A percentile compares a stretch with the other conserved stretches of the same genome.
Conservation (phyloP, 2,113 vertebrate species). For the Ciconia stormi region DNA sequence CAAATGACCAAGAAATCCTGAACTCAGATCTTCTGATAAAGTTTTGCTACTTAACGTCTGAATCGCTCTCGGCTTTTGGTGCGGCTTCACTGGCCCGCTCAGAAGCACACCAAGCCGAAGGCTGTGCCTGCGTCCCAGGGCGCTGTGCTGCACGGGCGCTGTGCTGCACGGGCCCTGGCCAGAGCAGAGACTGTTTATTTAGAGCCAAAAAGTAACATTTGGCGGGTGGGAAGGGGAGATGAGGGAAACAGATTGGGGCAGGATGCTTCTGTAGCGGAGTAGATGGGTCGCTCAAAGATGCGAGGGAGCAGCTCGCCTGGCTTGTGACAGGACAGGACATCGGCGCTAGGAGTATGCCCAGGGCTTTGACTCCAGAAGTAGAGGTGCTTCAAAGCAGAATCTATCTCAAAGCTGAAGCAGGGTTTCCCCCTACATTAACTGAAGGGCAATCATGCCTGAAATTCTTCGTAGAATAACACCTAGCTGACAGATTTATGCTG, state of each 20-base stretch:
- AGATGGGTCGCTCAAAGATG: neutral
- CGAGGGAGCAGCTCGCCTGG: neutral
- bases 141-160: neutral
- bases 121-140: neutral
- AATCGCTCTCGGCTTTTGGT: neutral
- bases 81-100: neutral
- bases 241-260: neutral
- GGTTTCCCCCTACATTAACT: neutral
- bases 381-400: neutral
- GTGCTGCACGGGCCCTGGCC: neutral
- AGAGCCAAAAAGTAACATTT: neutral
- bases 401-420: neutral
- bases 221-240: neutral
- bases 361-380: neutral
- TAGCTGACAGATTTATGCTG: neutral
- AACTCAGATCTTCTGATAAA: constrained; percentile 2
- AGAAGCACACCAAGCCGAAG: fast-evolving
- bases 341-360: neutral
- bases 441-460: neutral
- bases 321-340: neutral
- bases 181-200: neutral
- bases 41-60: neutral
- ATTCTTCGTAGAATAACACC: neutral
- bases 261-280: neutral
- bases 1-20: constrained; percentile 45